Base-by-base conservation (phyloP, 2,888 invertebrate species). In the Cotesia congregata region DNA sequence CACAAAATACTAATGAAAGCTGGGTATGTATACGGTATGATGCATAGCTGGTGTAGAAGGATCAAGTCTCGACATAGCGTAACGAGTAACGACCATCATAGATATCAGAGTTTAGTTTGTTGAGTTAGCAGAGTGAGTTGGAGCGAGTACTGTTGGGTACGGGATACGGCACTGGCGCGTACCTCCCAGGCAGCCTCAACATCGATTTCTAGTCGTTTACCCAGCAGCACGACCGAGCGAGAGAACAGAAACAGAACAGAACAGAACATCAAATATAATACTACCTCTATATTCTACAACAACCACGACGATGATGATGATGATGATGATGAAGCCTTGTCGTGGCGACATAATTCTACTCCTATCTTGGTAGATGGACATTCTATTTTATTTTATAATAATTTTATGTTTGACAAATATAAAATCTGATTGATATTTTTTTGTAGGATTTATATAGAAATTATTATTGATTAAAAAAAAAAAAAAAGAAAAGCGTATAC, bases 181-280 rank as follows among this genome's bases (percentile, higher is more conserved):
- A 75, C 71, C 74, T 77, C 70, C 82, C 85, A 78, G 82, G 85
- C 84, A 78, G 82, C 85, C 84, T 86, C 85, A 84, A 83, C 87
- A 88, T 88, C 88, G 88, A 88, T 88, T 87, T 88, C 86, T 85
- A 86, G 87, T 85, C 86, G 85, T 84, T 85, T 85, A 84, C 81
- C 84, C 86, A 77, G 78, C 77, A 78, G 76, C 74, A 65, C 82
- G 83, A 84, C 83, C 84, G 82, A 84, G 82, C 82, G 82, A 39
- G 39, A 69, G 59, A 65, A 65, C 38, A 12, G 12, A 3, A 65
- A 30, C 62, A 59, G 71, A 72, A 50, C 30, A 30, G 30, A 30
- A 30, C 30, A 30, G 30, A 30, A 30, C 30, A 30, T 30, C 30
- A 30, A 30, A 30, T 30, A 30, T 30, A 30, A 30, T 12, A 12